These are phyloP conservation scores for Pholis gunnellus DNA, from an alignment of 2,113 vertebrate species.

Conservation along the genomic window DNA sequence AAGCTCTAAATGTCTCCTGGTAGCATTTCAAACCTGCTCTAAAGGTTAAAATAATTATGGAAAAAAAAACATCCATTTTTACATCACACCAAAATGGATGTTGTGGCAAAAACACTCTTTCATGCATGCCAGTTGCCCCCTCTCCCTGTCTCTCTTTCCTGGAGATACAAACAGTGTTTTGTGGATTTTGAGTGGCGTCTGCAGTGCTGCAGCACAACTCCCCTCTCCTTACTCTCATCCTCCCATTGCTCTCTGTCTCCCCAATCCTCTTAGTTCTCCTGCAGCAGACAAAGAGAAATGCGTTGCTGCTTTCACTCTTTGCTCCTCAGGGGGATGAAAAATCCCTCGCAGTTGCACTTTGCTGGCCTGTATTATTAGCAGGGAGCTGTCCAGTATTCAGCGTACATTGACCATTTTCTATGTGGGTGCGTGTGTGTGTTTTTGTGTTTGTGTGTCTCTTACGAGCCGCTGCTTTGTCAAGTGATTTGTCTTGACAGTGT, in stretches of 20 bases:
- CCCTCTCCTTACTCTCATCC: conserved; percentile 52
- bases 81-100: neutral
- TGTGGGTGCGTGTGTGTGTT: conserved; percentile 29
- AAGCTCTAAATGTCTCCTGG: neutral
- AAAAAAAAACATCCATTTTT: neutral
- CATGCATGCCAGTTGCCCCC: conserved; percentile 21
- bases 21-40: conserved; percentile 17
- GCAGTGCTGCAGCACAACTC: conserved; percentile 44
- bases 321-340: conserved; percentile 71
- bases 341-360: conserved; percentile 78
- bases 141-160: conserved; percentile 26
- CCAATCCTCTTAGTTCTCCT: conserved; percentile 75
- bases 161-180: conserved; percentile 34
- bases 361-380: conserved; percentile 71
- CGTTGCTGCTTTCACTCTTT: conserved; percentile 68
- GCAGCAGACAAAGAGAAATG: conserved; percentile 72
- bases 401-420: conserved; percentile 58
- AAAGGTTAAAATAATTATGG: conserved; percentile 35
- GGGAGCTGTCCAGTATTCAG: conserved; percentile 55
- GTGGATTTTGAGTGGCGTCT: conserved; percentile 57
- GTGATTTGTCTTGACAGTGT: conserved; percentile 70
- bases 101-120: neutral
- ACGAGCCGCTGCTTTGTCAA: conserved; percentile 61
- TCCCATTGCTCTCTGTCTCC: conserved; percentile 52
- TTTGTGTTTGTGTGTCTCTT: conserved; percentile 52